These are phyloP conservation scores for Calonectris borealis DNA, from an alignment of 2,113 vertebrate genomes.

Conservation along the genomic window DNA sequence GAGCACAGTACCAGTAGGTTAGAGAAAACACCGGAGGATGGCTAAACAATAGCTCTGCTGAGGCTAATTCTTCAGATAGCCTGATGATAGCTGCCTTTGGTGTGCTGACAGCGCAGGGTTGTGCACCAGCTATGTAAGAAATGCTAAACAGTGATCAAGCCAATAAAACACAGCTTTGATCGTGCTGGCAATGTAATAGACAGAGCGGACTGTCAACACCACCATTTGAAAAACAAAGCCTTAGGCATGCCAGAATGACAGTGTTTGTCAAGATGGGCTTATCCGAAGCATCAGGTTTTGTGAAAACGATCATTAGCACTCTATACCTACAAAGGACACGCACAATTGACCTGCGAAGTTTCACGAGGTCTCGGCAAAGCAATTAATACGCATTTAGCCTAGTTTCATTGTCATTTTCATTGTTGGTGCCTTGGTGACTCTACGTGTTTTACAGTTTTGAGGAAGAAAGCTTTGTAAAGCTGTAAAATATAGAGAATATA, in stretches of 20 bases:
- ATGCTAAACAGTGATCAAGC: neutral
- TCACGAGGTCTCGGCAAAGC: neutral
- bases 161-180: neutral
- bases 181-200: neutral
- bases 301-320: neutral
- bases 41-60: neutral
- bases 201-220: neutral
- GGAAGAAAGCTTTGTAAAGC: neutral
- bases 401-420: fast-evolving
- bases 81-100: neutral
- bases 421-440: fast-evolving
- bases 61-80: neutral
- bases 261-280: neutral
- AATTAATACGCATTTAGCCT: neutral
- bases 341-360: fast-evolving
- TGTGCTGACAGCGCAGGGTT: neutral
- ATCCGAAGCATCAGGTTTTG: no score
- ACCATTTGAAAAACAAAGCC: neutral
- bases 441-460: fast-evolving
- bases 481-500: neutral
- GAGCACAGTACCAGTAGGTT: neutral
- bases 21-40: neutral
- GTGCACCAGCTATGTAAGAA: neutral
- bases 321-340: fast-evolving
- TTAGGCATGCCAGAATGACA: neutral